Base-by-base conservation (phyloP, 2,113 vertebrate genomes). In the Ctenodactylus gundi region DNA sequence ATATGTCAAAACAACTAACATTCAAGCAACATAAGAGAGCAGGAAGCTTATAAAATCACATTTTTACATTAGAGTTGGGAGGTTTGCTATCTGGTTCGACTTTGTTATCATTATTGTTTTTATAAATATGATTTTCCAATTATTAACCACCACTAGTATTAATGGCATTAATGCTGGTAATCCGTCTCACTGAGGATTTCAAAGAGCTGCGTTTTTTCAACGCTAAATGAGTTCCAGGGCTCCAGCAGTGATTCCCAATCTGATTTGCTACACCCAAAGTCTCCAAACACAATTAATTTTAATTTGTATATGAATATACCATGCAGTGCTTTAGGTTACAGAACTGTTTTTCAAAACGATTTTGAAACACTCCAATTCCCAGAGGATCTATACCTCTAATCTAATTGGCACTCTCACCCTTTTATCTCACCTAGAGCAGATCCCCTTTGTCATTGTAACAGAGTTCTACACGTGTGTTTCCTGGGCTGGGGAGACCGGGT, bases 121-220 rank as follows among this genome's bases (percentile, higher is more conserved):
- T 90, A 95, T 91, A 96, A 96, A 95, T 95, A 94, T 80, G 62
- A 94, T 96, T 96, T 96, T 95, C 82, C 27, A 96, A 94, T 96
- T 96, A 95, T 97, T 94, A 97, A 85, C 87, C 77, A 96, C 94
- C 91, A 95, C 95, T 96, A 96, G 93, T 94, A 95, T 95, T 97
- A 95, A 91, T 93, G 89, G 76, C 62, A 51, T 96, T 94, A 88
- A 83, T 93, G 88, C 92, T 86, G 67, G 93, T 96, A 96, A 97
- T 94, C 87, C 25, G 7, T 95, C 95, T 94, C 95, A 76, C 90
- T 70, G 51, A 97, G 87, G 92, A 95, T 94, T 97, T 95, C 92
- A 92, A 96, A 95, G 85, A 91, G 88, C 85, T 41, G 25, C 82
- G 31, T 46, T 94, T 93, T 89, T 95, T 91, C 73, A 64, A 87